Conservation (phyloP, 2,113 vertebrate species). For the Oostethus manadensis region DNA sequence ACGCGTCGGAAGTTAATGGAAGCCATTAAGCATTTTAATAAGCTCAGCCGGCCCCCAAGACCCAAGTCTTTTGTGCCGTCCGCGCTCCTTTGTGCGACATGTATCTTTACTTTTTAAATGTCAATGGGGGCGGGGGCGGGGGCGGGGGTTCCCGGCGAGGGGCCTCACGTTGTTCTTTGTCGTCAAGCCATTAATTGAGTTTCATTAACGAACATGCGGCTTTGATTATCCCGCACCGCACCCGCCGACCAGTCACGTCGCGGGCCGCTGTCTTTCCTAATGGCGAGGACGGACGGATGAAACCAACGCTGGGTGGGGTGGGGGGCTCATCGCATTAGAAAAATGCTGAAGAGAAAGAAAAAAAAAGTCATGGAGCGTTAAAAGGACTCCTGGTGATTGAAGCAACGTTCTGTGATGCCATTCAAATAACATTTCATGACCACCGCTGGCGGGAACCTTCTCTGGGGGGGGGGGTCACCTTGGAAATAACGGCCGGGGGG, state of each 20-base stretch:
- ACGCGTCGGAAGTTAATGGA: constrained; percentile 68
- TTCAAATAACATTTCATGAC: constrained; percentile 54
- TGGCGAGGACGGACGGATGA: constrained; percentile 35
- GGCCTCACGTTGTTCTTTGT: constrained; percentile 42
- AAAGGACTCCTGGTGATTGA: constrained; percentile 62
- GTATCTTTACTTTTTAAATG: constrained; percentile 59
- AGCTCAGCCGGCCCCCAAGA: constrained; percentile 66
- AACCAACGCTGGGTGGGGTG: constrained; percentile 38
- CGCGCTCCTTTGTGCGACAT: constrained; percentile 39
- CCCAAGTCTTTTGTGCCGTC: constrained; percentile 62
- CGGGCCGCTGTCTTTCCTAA: constrained; percentile 38
- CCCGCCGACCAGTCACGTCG: constrained; percentile 36
- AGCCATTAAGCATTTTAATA: constrained; percentile 74
- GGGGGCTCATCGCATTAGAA: constrained; percentile 68
- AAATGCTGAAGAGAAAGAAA: constrained; percentile 65
- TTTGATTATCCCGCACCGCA: constrained; percentile 71
- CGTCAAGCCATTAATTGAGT: constrained; percentile 69
- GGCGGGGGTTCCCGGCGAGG: background rate
- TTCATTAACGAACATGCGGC: constrained; percentile 76
- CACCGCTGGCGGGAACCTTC: background rate
- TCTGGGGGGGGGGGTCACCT: too few relatives aligned
- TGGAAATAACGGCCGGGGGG: too few relatives aligned
- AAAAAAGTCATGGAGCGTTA: constrained; percentile 58
- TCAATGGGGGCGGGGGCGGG: constrained; percentile 4
- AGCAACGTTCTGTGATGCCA: constrained; percentile 60